Conservation (phyloP, 2,888 invertebrate species). For the Drosophila prolongata region DNA sequence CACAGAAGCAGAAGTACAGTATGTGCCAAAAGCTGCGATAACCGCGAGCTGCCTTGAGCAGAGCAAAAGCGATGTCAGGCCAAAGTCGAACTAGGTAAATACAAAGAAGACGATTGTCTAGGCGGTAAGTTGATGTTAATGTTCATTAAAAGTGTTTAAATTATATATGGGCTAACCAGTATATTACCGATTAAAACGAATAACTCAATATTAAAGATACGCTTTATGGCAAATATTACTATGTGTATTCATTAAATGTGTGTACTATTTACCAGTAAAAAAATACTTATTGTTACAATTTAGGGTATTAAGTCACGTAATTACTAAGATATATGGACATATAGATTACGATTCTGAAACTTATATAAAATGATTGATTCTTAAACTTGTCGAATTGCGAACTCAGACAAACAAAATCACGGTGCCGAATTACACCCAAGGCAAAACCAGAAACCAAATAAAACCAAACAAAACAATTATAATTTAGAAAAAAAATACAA, state of each 20-base stretch:
- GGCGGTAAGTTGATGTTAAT: slow-evolving; percentile 69
- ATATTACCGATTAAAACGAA: slow-evolving; percentile 50
- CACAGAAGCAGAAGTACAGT: slow-evolving; percentile 48
- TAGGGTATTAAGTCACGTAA: slow-evolving; percentile 69
- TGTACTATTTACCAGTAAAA: slow-evolving; percentile 61
- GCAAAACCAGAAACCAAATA: slow-evolving; percentile 69
- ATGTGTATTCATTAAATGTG: slow-evolving; percentile 70
- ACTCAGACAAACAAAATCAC: slow-evolving; percentile 59
- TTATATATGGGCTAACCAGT: slow-evolving; percentile 55
- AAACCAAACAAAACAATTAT: slow-evolving; percentile 61
- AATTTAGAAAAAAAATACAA: slow-evolving; percentile 38
- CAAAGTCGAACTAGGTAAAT: slow-evolving; percentile 33
- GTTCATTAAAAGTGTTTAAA: slow-evolving; percentile 70
- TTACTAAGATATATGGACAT: slow-evolving; percentile 74
- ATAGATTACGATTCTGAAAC: slow-evolving; percentile 53
- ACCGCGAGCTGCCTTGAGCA: slow-evolving; percentile 28
- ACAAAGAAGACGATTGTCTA: slow-evolving; percentile 55
- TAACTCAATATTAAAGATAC: slow-evolving; percentile 40
- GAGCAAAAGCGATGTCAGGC: slow-evolving; percentile 23
- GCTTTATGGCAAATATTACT: slow-evolving; percentile 50
- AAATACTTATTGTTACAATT: slow-evolving; percentile 73
- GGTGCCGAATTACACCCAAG: slow-evolving; percentile 63
- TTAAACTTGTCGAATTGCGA: slow-evolving; percentile 78
- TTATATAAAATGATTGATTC: slow-evolving; percentile 68
- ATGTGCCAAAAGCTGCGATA: slow-evolving; percentile 66